Evolutionary conservation across 2,888 invertebrate species (phyloP).

Genomic region (Cephus nigrinus): DNA sequence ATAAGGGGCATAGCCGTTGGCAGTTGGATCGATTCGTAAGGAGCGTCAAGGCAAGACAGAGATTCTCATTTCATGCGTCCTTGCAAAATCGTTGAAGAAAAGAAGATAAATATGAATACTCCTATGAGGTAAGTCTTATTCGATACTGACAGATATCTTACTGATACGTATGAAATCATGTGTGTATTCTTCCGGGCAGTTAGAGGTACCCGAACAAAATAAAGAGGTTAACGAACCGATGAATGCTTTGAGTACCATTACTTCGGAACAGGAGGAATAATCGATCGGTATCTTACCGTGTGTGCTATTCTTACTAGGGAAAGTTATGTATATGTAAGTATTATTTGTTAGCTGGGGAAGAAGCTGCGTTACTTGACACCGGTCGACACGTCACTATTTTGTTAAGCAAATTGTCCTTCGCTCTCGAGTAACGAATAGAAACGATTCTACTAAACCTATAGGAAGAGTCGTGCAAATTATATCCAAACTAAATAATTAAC

Average conservation of each 20-base stretch:
- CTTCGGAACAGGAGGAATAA: background rate
- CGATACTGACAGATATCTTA: background rate
- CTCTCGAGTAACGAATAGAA: background rate
- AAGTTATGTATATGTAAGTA: background rate
- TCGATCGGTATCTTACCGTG: background rate
- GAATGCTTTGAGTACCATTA: background rate
- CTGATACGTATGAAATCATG: background rate
- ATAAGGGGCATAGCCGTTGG: conserved; percentile 37
- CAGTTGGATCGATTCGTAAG: conserved; percentile 60
- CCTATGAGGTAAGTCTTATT: background rate
- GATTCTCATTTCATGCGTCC: conserved; percentile 24
- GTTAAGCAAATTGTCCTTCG: background rate
- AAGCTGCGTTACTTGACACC: background rate
- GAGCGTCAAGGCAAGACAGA: conserved; percentile 60
- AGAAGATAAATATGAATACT: background rate
- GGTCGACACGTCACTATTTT: background rate
- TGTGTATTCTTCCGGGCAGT: background rate
- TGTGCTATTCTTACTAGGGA: background rate
- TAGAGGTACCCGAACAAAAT: background rate
- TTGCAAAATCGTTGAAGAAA: background rate
- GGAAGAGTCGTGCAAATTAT: background rate
- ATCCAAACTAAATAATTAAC: background rate
- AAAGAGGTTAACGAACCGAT: background rate
- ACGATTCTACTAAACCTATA: background rate
- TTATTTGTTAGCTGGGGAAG: background rate